Evolutionary conservation across 1,140 invertebrate species (phyloP).

Genomic region (Gonioctena quinquepunctata): DNA sequence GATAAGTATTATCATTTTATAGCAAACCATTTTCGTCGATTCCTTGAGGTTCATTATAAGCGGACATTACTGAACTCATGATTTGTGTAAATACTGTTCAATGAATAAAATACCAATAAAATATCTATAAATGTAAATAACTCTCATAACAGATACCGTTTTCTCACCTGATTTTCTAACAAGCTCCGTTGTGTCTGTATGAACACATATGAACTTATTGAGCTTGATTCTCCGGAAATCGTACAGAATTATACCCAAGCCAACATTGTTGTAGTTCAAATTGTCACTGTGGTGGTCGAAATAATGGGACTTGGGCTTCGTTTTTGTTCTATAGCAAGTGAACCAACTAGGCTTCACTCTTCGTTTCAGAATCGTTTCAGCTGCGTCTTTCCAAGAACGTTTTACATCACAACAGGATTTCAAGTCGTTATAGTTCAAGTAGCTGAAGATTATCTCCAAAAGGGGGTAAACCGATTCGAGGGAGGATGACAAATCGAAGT

Average conservation of each 20-base stretch:
- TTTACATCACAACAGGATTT: slow-evolving; percentile 31
- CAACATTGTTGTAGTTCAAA: slow-evolving; percentile 35
- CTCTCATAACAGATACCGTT: no score
- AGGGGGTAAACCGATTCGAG: slow-evolving; percentile 38
- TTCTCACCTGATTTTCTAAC: slow-evolving; percentile 25
- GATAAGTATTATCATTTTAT: no score
- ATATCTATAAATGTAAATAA: neutral
- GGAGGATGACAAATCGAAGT: slow-evolving; percentile 37
- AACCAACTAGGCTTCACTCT: slow-evolving; percentile 37
- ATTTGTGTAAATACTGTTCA: no score
- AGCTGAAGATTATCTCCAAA: slow-evolving; percentile 38
- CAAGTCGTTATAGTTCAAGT: slow-evolving; percentile 35
- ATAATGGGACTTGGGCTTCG: slow-evolving; percentile 2
- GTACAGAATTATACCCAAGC: slow-evolving; percentile 36
- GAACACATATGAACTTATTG: slow-evolving; percentile 37
- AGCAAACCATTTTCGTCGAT: no score
- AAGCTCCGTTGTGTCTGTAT: slow-evolving; percentile 24
- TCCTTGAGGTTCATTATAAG: no score
- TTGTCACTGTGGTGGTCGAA: slow-evolving; percentile 31
- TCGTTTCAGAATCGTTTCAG: slow-evolving; percentile 26
- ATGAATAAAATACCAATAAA: no score
- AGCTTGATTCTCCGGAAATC: slow-evolving; percentile 32
- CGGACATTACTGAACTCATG: no score
- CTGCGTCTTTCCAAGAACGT: slow-evolving; percentile 31
- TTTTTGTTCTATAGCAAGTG: slow-evolving; percentile 30